Evolutionary conservation across 2,888 invertebrate species (phyloP).

Genomic region (Opisthograptis luteolata): DNA sequence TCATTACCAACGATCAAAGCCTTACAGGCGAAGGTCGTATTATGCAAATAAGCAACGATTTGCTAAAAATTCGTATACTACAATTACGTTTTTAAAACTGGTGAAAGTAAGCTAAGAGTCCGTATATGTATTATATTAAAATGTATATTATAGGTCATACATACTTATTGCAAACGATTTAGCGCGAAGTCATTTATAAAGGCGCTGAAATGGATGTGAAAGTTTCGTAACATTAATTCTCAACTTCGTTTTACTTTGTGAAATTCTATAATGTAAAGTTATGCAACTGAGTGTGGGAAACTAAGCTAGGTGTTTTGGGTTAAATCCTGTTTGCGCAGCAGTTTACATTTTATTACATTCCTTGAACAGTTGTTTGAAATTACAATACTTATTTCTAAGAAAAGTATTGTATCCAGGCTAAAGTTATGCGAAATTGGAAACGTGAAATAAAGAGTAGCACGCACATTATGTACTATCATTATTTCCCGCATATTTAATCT

Average conservation of each 20-base stretch:
- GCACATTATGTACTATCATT: too few relatives aligned
- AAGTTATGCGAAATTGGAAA: constrained; percentile 28
- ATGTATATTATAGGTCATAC: not conserved
- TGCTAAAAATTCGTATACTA: constrained; percentile 41
- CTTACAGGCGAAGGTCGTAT: constrained; percentile 46
- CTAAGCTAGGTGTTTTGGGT: constrained; percentile 17
- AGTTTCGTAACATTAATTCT: constrained; percentile 14
- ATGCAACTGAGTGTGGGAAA: constrained; percentile 18
- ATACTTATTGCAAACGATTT: constrained; percentile 1
- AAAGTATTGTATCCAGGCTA: constrained; percentile 29
- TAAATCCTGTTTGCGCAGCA: constrained; percentile 32
- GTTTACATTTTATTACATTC: constrained; percentile 47
- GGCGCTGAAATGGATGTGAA: constrained; percentile 13
- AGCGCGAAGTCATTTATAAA: constrained; percentile 6
- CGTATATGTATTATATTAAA: too few relatives aligned
- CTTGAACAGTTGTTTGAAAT: constrained; percentile 39
- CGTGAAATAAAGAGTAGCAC: constrained; percentile 32
- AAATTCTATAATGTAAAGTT: constrained; percentile 21
- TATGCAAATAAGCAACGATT: constrained; percentile 55
- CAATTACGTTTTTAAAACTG: constrained; percentile 22
- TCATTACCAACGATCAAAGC: constrained; percentile 55
- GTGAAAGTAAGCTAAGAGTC: constrained; percentile 18
- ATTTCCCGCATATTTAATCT: too few relatives aligned
- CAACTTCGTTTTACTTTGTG: constrained; percentile 21
- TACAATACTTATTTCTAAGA: constrained; percentile 33